Base-by-base conservation (phyloP, 2,888 invertebrate species). In the Cephus pygmeus region DNA sequence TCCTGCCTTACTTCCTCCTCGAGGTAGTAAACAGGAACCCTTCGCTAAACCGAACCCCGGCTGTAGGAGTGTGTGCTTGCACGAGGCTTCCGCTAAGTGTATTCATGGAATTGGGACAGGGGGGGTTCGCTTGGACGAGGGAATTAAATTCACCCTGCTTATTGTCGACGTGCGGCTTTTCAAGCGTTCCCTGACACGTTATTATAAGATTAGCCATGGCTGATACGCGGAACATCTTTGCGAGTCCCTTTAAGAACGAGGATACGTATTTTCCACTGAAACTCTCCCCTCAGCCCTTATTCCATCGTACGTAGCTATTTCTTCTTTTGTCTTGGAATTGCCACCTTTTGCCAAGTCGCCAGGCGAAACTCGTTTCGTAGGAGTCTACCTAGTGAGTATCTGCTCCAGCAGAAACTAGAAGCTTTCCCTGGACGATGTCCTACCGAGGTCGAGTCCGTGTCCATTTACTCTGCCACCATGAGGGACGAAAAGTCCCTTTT, bases 91-190 rank as follows among this genome's bases (percentile, higher is more conserved):
- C 78, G 76, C 82, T 82, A 83, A 84, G 83, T 82, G 81, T 86
- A 85, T 87, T 88, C 86, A 84, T 86, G 84, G 85, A 87, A 86
- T 86, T 85, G 80, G 84, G 84, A 82, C 82, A 79, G 83, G 83
- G 79, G 83, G 83, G 81, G 34, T 35, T 82, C 33, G 71, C 15
- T 31, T 79, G 84, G 82, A 79, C 79, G 81, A 83, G 83, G 82
- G 85, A 88, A 88, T 88, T 88, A 88, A 88, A 88, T 88, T 87
- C 87, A 87, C 86, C 86, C 87, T 83, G 84, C 85, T 88, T 86
- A 87, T 86, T 84, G 83, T 81, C 79, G 82, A 79, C 85, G 84
- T 80, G 81, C 82, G 85, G 87, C 84, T 87, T 87, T 86, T 82
- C 84, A 79, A 80, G 79, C 78, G 34, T 74, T 77, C 76, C 74